These are phyloP conservation scores for Crematogaster levior DNA, from an alignment of 2,888 invertebrate genomes.

Conservation along the genomic window DNA sequence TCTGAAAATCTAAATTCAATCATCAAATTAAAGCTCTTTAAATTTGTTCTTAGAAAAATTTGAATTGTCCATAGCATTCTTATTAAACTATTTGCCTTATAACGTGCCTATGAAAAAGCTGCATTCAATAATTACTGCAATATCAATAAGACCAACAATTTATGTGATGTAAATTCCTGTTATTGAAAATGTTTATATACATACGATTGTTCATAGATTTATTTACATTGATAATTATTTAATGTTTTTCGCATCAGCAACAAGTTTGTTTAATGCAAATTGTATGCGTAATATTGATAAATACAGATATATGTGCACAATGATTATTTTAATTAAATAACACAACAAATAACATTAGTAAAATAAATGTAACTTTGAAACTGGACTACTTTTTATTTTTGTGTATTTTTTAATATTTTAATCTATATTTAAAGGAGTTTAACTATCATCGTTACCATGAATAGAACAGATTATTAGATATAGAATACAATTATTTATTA, in stretches of 20 bases:
- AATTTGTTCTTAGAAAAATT: not conserved
- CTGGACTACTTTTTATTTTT: constrained; percentile 63
- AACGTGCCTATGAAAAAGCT: constrained; percentile 70
- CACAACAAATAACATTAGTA: constrained; percentile 31
- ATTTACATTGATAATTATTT: constrained; percentile 38
- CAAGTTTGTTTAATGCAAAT: constrained; percentile 49
- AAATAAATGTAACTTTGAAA: constrained; percentile 68
- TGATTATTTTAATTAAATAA: constrained; percentile 59
- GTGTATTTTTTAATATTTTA: constrained; percentile 52
- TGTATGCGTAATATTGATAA: constrained; percentile 62
- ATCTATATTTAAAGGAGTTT: not conserved
- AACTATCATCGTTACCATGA: not conserved
- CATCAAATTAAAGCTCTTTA: not conserved
- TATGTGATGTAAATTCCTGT: constrained; percentile 60
- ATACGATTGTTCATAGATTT: constrained; percentile 45
- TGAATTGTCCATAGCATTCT: constrained; percentile 5
- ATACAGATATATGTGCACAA: constrained; percentile 65
- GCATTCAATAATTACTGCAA: constrained; percentile 62
- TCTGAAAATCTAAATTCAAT: not conserved
- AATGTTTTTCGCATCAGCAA: constrained; percentile 39
- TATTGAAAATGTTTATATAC: constrained; percentile 59
- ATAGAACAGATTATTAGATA: not conserved
- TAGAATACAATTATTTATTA: not conserved
- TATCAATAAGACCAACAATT: constrained; percentile 48
- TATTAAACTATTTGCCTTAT: constrained; percentile 61